A percentile compares a stretch with the other conserved stretches of the same genome.
Conservation (phyloP, 2,113 vertebrate species). For the Zosterops lateralis region DNA sequence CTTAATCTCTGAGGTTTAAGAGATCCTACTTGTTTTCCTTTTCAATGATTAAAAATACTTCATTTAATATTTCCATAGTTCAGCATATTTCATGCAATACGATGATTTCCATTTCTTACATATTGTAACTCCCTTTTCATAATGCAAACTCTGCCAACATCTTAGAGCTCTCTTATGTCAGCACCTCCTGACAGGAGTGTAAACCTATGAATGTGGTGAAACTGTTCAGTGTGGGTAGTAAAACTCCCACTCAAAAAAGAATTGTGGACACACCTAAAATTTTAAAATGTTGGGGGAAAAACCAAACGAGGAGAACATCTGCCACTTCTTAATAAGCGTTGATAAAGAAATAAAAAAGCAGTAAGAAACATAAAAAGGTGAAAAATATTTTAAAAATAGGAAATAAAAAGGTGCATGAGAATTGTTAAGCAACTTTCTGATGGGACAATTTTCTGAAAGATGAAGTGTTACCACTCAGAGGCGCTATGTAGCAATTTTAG, state of each 20-base stretch:
- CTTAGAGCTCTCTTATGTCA: not conserved
- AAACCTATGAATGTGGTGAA: not conserved
- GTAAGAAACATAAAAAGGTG: not conserved
- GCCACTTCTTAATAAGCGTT: not conserved
- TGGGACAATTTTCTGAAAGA: not conserved
- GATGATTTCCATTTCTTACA: not conserved
- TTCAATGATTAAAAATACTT: not conserved
- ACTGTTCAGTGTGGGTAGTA: not conserved
- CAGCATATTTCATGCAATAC: conserved; percentile 18
- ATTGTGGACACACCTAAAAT: not conserved
- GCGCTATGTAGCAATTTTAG: not conserved
- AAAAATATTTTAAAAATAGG: not conserved
- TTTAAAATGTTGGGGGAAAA: not conserved
- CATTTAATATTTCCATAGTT: not conserved
- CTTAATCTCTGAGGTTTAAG: conserved; percentile 22
- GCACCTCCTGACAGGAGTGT: not conserved
- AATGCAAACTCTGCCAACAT: not conserved
- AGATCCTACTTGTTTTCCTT: not conserved
- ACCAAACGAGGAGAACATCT: not conserved
- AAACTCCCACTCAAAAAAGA: not conserved
- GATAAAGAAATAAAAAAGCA: conserved; percentile 2
- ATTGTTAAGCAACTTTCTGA: not conserved
- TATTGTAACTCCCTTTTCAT: conserved; percentile 27
- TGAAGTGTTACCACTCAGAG: not conserved
- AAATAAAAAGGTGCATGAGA: not conserved